These are phyloP conservation scores for Metallyticus violacea DNA, from an alignment of 2,888 invertebrate genomes.

Conservation along the genomic window DNA sequence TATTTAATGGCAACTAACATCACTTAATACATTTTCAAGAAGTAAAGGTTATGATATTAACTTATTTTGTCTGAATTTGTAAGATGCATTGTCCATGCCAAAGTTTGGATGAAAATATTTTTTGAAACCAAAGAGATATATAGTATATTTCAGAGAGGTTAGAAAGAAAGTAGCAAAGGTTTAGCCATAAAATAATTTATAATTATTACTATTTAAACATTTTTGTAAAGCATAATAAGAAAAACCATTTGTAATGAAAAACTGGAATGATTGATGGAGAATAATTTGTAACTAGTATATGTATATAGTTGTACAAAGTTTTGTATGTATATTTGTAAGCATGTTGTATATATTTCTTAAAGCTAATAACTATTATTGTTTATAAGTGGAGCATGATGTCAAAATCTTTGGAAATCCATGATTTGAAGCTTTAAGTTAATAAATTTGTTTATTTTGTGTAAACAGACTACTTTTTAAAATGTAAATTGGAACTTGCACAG, in stretches of 20 bases:
- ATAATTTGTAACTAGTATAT: background rate
- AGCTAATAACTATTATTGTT: background rate
- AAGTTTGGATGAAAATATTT: background rate
- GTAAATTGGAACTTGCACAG: too few species aligned
- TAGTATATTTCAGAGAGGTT: background rate
- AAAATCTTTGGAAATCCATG: background rate
- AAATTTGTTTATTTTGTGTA: background rate
- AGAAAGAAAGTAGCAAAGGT: background rate
- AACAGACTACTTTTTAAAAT: background rate
- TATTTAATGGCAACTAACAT: too few species aligned
- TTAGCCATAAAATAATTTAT: background rate
- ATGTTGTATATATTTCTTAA: background rate
- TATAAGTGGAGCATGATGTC: background rate
- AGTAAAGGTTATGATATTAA: too few species aligned
- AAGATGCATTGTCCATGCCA: too few species aligned
- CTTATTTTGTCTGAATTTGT: too few species aligned
- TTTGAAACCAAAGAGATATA: background rate
- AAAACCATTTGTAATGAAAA: background rate
- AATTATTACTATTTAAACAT: background rate
- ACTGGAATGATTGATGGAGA: background rate
- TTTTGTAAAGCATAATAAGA: background rate
- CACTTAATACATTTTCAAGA: too few species aligned
- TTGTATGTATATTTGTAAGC: background rate
- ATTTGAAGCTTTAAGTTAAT: background rate
- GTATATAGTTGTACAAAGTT: background rate